Conservation (phyloP, 2,888 invertebrate species). For the Pyrgus malvae region DNA sequence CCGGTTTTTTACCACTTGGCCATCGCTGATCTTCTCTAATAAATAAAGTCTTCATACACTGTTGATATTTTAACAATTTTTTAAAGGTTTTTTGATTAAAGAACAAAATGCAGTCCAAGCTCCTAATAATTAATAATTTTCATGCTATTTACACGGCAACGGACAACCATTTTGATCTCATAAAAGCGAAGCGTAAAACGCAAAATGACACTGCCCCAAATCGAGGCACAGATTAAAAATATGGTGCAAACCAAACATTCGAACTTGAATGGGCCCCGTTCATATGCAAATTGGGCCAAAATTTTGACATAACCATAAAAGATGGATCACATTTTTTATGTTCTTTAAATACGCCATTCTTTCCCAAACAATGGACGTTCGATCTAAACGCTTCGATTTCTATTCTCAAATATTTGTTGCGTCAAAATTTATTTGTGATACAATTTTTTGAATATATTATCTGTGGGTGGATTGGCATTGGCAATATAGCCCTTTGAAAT, state of each 20-base stretch:
- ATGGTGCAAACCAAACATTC: slow-evolving; percentile 47
- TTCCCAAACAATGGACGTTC: slow-evolving; percentile 52
- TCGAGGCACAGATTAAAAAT: slow-evolving; percentile 36
- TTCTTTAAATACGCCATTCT: slow-evolving; percentile 23
- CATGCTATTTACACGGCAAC: too few relatives aligned
- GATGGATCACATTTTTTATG: slow-evolving; percentile 58
- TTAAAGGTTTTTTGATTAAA: too few relatives aligned
- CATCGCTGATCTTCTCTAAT: too few relatives aligned
- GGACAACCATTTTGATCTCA: background rate
- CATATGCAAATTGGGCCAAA: slow-evolving; percentile 71
- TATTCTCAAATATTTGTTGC: slow-evolving; percentile 36
- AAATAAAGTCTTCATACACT: too few relatives aligned
- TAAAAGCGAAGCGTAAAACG: slow-evolving; percentile 39
- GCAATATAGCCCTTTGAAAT: background rate
- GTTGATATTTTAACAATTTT: too few relatives aligned
- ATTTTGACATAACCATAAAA: slow-evolving; percentile 74
- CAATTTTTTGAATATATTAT: slow-evolving; percentile 8
- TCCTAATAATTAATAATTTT: too few relatives aligned
- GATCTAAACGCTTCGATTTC: slow-evolving; percentile 54
- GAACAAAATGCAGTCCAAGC: too few relatives aligned
- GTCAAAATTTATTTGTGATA: slow-evolving; percentile 9
- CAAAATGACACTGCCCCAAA: slow-evolving; percentile 43
- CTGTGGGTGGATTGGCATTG: background rate
- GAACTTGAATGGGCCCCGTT: slow-evolving; percentile 50
- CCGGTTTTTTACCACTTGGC: too few relatives aligned